phyloP scores from a whole-genome alignment of 2,797 vertebrate species.

The Setipinna tenuifilis region DNA sequence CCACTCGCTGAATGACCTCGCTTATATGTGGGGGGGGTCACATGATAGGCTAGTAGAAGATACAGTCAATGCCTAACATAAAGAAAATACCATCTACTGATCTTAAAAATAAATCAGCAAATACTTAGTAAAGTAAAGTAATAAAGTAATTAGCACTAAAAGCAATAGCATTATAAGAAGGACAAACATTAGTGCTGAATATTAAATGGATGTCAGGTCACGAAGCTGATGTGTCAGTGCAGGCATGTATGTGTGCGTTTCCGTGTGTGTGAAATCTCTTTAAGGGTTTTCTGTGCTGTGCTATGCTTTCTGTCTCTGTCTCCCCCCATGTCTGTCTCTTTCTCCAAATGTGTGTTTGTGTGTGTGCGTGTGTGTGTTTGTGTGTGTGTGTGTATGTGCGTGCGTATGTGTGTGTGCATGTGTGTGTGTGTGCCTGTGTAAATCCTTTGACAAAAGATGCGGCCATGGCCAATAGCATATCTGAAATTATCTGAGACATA shows the following conservation, averaged over 20 bases:
- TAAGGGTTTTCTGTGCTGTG: no score
- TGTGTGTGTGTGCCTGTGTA: neutral
- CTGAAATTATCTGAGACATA: neutral
- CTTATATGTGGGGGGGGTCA: neutral
- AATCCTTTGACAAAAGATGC: neutral
- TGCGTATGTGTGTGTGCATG: neutral
- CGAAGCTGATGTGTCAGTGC: neutral
- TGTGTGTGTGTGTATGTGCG: neutral
- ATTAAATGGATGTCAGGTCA: neutral
- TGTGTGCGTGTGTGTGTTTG: neutral
- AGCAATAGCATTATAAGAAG: neutral
- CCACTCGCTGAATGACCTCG: neutral
- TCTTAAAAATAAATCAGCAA: neutral
- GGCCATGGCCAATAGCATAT: neutral
- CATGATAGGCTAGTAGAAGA: neutral
- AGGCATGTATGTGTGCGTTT: no score
- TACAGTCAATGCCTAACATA: neutral
- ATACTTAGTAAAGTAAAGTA: no score
- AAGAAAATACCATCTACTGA: neutral
- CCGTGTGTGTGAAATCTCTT: no score
- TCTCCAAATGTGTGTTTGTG: no score
- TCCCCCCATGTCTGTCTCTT: no score
- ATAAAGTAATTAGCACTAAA: neutral
- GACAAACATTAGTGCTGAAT: neutral
- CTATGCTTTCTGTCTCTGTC: no score